Evolutionary conservation across 1,140 invertebrate genomes (phyloP).

Genomic region (Augochlora pura): DNA sequence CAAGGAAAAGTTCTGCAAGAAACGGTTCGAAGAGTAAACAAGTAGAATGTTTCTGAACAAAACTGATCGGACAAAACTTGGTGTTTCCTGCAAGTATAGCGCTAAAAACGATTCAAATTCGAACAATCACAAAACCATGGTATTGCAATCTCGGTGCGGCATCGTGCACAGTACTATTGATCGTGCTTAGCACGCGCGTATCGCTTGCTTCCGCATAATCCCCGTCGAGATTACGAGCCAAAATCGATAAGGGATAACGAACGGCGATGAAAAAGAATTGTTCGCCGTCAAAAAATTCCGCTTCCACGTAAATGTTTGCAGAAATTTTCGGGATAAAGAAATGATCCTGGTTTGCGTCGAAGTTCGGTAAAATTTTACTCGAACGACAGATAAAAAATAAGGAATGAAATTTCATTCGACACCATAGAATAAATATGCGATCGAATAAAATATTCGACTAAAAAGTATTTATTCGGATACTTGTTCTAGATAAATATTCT

Average conservation of each 20-base stretch:
- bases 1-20: neutral
- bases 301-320: neutral
- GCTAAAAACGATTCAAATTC: neutral
- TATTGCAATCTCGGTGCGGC: constrained; percentile 7
- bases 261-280: constrained; percentile 26
- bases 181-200: constrained; percentile 32
- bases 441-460: too few relatives aligned
- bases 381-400: too few relatives aligned
- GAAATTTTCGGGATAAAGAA: too few relatives aligned
- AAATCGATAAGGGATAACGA: constrained; percentile 26
- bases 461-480: too few relatives aligned
- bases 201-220: constrained; percentile 38
- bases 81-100: neutral
- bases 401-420: too few relatives aligned
- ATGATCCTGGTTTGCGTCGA: too few relatives aligned
- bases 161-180: constrained; percentile 36
- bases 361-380: too few relatives aligned
- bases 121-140: constrained; percentile 22
- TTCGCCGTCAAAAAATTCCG: neutral
- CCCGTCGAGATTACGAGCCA: constrained; percentile 45
- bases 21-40: neutral
- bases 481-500: too few relatives aligned
- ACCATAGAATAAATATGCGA: too few relatives aligned
- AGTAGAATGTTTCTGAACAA: neutral
- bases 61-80: neutral